Evolutionary conservation across 2,888 invertebrate genomes (phyloP), one percentile per base, ranked within the genome.

Genomic region (Zeuzera pyrina): DNA sequence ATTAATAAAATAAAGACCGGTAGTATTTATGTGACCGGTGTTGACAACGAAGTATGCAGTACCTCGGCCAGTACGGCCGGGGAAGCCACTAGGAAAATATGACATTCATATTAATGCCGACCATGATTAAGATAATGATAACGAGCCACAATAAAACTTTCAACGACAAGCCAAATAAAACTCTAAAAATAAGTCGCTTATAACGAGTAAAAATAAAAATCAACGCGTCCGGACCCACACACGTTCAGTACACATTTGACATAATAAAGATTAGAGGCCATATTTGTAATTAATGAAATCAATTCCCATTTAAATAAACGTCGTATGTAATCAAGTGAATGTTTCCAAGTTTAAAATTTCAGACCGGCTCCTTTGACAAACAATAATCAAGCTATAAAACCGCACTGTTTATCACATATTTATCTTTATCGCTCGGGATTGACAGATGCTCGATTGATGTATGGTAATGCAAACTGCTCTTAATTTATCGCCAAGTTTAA

Each of bases 231-330:
- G 49, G 39, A 51, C 50, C 45, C 38, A 62, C 53, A 56, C 62
- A 46, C 36, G 43, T 49, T 44, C 38, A 36, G 31, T 34, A 39
- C 42, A 41, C 44, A 52, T 57, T 63, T 59, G 65, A 63, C 67
- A 61, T 64, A 58, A 67, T 67, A 70, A 66, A 73, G 72, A 74
- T 73, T 65, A 71, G 50, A 45, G 43, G 43, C 60, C 46, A 69
- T 71, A 69, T 67, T 69, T 60, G 66, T 71, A 74, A 77, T 73
- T 77, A 76, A 76, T 73, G 62, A 65, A 73, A 74, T 74, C 67
- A 59, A 63, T 61, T 64, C 63, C 52, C 57, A 57, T 68, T 64
- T 60, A 63, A 62, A 53, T 54, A 52, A 58, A 64, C 50, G 49
- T 48, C 19, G 15, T 30, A 26, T 25, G 54, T 57, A 61, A 65